Conservation (phyloP, 2,797 vertebrate species). For the Pterois miles region DNA sequence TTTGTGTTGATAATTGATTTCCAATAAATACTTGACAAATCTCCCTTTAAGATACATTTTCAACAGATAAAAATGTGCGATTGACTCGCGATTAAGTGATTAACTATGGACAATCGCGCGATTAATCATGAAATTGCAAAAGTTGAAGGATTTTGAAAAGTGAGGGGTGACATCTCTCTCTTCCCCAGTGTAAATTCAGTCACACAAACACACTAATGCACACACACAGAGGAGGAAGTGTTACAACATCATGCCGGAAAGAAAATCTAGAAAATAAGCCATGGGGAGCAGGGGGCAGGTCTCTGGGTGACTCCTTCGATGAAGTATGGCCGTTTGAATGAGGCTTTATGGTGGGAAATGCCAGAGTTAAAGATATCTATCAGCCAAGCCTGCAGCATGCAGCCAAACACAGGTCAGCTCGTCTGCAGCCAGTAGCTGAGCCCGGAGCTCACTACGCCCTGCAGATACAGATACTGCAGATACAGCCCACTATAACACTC, state of each 20-base stretch:
- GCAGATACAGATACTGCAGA: slow-evolving; percentile 39
- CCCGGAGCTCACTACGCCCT: slow-evolving; percentile 56
- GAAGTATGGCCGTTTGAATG: slow-evolving; percentile 43
- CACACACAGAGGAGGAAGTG: slow-evolving; percentile 45
- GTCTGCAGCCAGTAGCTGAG: slow-evolving; percentile 37
- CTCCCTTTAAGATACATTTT: too few species aligned
- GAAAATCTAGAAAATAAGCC: slow-evolving; percentile 49
- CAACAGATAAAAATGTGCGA: too few species aligned
- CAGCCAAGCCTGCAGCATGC: slow-evolving; percentile 44
- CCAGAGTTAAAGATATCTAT: slow-evolving; percentile 65
- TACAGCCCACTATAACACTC: slow-evolving; percentile 47
- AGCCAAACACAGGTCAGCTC: slow-evolving; percentile 56
- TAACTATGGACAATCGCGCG: too few species aligned
- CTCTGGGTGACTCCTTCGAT: slow-evolving; percentile 39
- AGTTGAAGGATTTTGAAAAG: background rate
- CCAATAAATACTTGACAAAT: too few species aligned
- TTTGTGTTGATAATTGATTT: too few species aligned
- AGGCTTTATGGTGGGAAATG: slow-evolving; percentile 66
- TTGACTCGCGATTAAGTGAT: too few species aligned
- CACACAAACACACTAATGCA: slow-evolving; percentile 5
- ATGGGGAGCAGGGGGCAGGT: slow-evolving; percentile 9
- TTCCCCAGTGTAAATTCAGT: background rate
- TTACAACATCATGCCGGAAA: slow-evolving; percentile 29
- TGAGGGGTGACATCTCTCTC: background rate
- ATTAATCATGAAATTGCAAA: background rate